phyloP scores from a whole-genome alignment of 1,140 invertebrate genomes.

The Bombus soroeensis region DNA sequence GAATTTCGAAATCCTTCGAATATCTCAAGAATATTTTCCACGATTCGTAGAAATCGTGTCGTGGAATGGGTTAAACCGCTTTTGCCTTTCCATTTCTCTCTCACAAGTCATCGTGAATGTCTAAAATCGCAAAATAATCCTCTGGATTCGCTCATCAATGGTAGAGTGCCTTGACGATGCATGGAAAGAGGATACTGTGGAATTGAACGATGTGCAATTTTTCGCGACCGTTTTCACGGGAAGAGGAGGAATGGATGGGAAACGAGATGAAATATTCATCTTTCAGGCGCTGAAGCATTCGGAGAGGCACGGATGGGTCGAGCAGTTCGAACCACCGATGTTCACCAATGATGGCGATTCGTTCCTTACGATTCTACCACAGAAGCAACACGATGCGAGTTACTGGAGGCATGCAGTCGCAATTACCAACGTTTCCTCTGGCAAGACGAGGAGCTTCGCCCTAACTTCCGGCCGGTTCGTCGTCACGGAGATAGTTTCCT shows the following conservation, averaged over 20 bases:
- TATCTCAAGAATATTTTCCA: no score
- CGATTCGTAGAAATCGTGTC: no score
- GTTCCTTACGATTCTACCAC: slow-evolving; percentile 86
- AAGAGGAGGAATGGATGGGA: not conserved
- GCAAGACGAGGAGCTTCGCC: slow-evolving; percentile 78
- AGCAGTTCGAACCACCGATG: slow-evolving; percentile 85
- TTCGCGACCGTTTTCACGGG: not conserved
- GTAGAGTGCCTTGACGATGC: not conserved
- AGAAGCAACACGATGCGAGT: slow-evolving; percentile 83
- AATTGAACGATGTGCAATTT: slow-evolving; percentile 12
- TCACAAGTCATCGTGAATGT: not conserved
- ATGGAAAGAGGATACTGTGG: not conserved
- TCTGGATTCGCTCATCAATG: not conserved
- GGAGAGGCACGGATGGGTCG: slow-evolving; percentile 88
- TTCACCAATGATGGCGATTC: slow-evolving; percentile 84
- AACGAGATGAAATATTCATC: slow-evolving; percentile 28
- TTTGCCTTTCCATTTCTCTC: not conserved
- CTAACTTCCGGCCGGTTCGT: slow-evolving; percentile 90
- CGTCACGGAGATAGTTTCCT: slow-evolving; percentile 90
- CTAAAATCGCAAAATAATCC: not conserved
- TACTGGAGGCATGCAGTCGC: slow-evolving; percentile 88
- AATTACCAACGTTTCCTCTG: slow-evolving; percentile 79
- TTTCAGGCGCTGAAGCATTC: slow-evolving; percentile 71
- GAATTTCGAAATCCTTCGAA: no score
- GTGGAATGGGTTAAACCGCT: no score